Evolutionary conservation across 2,797 vertebrate species (phyloP).

Genomic region (Sebastes steindachneri): DNA sequence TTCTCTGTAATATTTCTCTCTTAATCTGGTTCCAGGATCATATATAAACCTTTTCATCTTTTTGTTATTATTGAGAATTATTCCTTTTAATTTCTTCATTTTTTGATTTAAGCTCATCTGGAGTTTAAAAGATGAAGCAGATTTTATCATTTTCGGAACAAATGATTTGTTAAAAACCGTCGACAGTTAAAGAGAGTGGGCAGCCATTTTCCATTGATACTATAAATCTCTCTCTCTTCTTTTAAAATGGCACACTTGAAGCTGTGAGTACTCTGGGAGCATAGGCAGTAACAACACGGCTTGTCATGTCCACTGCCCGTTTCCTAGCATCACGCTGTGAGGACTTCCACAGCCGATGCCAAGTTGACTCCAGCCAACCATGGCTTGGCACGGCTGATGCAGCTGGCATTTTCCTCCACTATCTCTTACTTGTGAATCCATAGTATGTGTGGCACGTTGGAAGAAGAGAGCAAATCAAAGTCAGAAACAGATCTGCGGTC

Average conservation of each 20-base stretch:
- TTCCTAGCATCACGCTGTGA: constrained; percentile 84
- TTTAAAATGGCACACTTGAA: constrained; percentile 77
- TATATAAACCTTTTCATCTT: constrained; percentile 11
- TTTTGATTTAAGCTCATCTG: neutral
- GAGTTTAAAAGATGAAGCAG: neutral
- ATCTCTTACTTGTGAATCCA: constrained; percentile 77
- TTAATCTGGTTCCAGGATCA: constrained; percentile 46
- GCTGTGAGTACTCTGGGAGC: constrained; percentile 79
- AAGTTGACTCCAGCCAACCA: constrained; percentile 81
- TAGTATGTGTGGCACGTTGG: constrained; percentile 59
- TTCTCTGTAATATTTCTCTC: constrained; percentile 43
- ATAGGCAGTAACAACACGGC: constrained; percentile 84
- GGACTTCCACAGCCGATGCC: constrained; percentile 85
- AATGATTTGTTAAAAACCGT: constrained; percentile 2
- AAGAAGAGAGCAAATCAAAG: constrained; percentile 45
- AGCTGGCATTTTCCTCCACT: constrained; percentile 80
- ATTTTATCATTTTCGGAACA: neutral
- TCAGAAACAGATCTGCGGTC: constrained; percentile 22
- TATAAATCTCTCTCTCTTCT: constrained; percentile 48
- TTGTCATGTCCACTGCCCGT: constrained; percentile 86
- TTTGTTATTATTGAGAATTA: neutral
- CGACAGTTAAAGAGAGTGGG: constrained; percentile 14
- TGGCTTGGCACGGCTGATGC: constrained; percentile 77
- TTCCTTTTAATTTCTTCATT: neutral
- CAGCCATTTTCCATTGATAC: constrained; percentile 57